Evolutionary conservation across 2,797 vertebrate genomes (phyloP).

Genomic region (Coranthus polyacanthus): DNA sequence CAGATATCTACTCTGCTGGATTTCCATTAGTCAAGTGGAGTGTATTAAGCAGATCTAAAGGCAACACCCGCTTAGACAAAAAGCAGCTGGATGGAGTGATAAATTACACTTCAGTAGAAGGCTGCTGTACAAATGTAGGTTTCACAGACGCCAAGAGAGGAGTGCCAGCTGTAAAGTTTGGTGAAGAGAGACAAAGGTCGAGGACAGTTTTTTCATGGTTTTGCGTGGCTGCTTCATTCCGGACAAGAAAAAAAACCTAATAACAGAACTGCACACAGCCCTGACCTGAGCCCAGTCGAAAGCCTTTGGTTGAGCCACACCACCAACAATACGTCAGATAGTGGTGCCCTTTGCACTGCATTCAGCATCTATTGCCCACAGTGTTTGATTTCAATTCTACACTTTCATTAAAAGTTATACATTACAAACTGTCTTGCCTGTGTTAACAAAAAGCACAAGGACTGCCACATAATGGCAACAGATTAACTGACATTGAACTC

Average conservation of each 20-base stretch:
- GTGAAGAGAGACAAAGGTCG: no score
- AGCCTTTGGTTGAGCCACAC: not conserved
- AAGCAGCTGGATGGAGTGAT: slow-evolving; percentile 1
- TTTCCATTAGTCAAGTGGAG: not conserved
- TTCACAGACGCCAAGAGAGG: slow-evolving; percentile 3
- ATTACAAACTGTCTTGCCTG: slow-evolving; percentile 7
- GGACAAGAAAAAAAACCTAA: not conserved
- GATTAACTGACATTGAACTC: slow-evolving; percentile 58
- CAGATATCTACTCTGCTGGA: slow-evolving; percentile 10
- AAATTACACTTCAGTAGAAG: slow-evolving; percentile 6
- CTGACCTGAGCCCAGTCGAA: not conserved
- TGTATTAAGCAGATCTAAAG: not conserved
- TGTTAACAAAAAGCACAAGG: slow-evolving; percentile 33
- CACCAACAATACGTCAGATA: not conserved
- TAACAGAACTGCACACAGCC: slow-evolving; percentile 3
- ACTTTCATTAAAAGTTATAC: slow-evolving; percentile 12
- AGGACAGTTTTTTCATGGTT: no score
- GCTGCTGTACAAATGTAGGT: slow-evolving; percentile 2
- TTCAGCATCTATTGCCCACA: not conserved
- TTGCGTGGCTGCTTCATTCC: not conserved
- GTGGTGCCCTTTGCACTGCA: not conserved
- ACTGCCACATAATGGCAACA: slow-evolving; percentile 18
- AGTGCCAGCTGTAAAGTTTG: not conserved
- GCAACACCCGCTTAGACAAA: slow-evolving; percentile 11
- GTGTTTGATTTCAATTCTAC: slow-evolving; percentile 2